Evolutionary conservation across 2,888 invertebrate species (phyloP), one percentile per base, ranked within the genome.

Genomic region (Autographa pulchrina): DNA sequence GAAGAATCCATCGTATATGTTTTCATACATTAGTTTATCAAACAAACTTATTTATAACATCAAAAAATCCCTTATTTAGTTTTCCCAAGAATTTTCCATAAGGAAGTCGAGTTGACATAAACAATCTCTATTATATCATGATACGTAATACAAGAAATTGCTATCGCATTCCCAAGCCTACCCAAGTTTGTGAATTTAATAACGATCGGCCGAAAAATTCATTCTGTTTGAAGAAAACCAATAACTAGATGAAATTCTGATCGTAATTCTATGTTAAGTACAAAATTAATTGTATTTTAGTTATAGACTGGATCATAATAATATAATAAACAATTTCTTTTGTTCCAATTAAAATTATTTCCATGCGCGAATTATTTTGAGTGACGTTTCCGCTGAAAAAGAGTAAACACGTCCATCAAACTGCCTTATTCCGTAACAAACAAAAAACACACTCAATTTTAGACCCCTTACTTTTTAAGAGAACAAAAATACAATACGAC

Each of bases 161-260:
- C 67, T 13, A 54, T 31, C 48, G 7, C 16, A 73, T 62, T 59
- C 60, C 18, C 56, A 60, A 61, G 6, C 9, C 32, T 48, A 7
- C n/a, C 54, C 6, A 68, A 75, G 71, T 82, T 82, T 72, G 78
- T 70, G 71, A 81, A 78, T 68, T 67, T 67, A 73, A 68, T 65
- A 68, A 65, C n/a, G 54, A 65, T 38, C 43, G 31, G 4, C 8
- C 18, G 41, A 75, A 70, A 72, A 75, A 68, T 59, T 79, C 73
- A 60, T 62, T 84, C 71, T 73, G 68, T 38, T 20, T 6, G n/a
- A 64, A 67, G 48, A 7, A 25, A 75, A 78, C 78, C 75, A 73
- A 84, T 78, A 68, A 73, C 70, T 61, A 74, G 60, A 70, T 71
- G 65, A 66, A 65, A 65, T 5, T 16, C 0, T n/a, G 48, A 48